Percentiles rank a stretch among this genome's conserved stretches.
These are phyloP conservation scores for Empis livida DNA, from an alignment of 2,888 invertebrate species.

Conservation along the genomic window DNA sequence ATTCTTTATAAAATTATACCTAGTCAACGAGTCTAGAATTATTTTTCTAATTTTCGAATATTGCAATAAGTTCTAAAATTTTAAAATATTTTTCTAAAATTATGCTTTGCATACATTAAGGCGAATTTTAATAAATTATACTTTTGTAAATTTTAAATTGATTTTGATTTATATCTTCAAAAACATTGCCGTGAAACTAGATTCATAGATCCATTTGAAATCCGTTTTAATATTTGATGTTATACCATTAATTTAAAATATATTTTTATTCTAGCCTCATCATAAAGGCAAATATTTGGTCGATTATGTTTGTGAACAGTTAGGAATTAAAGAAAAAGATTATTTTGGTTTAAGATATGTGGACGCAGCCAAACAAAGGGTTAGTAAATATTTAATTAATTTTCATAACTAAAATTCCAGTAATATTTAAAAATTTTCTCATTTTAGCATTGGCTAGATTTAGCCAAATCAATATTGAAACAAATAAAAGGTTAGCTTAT, in stretches of 20 bases:
- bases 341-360: constrained; percentile 91
- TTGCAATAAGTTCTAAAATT: too few species aligned
- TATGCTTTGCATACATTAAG: too few species aligned
- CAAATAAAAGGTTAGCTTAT: constrained; percentile 70
- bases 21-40: too few species aligned
- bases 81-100: too few species aligned
- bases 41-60: too few species aligned
- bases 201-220: too few species aligned
- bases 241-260: constrained; percentile 9
- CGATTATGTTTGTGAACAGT: constrained; percentile 80
- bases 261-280: constrained; percentile 57
- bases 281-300: constrained; percentile 81
- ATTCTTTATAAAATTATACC: too few species aligned
- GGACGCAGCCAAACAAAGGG: constrained; percentile 77
- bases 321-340: constrained; percentile 85
- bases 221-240: too few species aligned
- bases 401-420: background rate
- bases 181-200: too few species aligned
- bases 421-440: background rate
- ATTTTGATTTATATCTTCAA: too few species aligned
- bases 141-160: too few species aligned
- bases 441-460: constrained; percentile 80
- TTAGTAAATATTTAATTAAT: constrained; percentile 38
- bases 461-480: constrained; percentile 78
- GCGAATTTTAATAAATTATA: too few species aligned